phyloP scores from a whole-genome alignment of 2,888 invertebrate genomes.

The Xylocampa areola region DNA sequence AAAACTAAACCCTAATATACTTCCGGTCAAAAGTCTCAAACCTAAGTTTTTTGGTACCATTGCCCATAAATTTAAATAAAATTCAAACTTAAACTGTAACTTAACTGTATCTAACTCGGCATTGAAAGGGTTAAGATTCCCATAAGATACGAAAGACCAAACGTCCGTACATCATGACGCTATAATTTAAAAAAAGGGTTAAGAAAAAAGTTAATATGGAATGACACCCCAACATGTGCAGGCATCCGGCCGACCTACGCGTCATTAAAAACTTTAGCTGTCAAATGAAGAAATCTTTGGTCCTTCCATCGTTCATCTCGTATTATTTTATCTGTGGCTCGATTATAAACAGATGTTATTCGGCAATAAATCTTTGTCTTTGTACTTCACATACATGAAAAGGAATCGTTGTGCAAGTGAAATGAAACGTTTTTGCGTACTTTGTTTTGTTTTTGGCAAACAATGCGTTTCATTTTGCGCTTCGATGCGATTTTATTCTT shows the following conservation, averaged over 20 bases:
- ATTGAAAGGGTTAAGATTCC: slow-evolving; percentile 73
- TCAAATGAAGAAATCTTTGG: slow-evolving; percentile 79
- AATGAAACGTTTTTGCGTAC: slow-evolving; percentile 44
- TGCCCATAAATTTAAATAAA: slow-evolving; percentile 29
- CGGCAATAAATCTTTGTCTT: slow-evolving; percentile 81
- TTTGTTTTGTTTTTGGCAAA: slow-evolving; percentile 26
- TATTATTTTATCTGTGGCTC: slow-evolving; percentile 73
- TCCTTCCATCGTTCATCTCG: slow-evolving; percentile 71
- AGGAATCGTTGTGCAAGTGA: slow-evolving; percentile 52
- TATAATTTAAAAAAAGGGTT: slow-evolving; percentile 86
- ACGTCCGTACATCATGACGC: slow-evolving; percentile 75
- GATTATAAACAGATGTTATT: slow-evolving; percentile 87
- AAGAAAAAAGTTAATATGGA: slow-evolving; percentile 79
- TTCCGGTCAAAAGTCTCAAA: slow-evolving; percentile 32
- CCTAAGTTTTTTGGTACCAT: slow-evolving; percentile 35
- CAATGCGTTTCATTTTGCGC: slow-evolving; percentile 22
- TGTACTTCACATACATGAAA: slow-evolving; percentile 58
- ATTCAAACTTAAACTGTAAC: slow-evolving; percentile 9
- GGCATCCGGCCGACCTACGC: slow-evolving; percentile 62
- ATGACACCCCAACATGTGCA: slow-evolving; percentile 74
- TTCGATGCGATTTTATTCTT: not conserved
- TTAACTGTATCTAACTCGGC: slow-evolving; percentile 38
- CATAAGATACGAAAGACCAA: slow-evolving; percentile 67
- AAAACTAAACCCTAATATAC: slow-evolving; percentile 15
- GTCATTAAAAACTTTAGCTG: slow-evolving; percentile 78